Evolutionary conservation across 2,113 vertebrate species (phyloP).

Genomic region (Cololabis saira): DNA sequence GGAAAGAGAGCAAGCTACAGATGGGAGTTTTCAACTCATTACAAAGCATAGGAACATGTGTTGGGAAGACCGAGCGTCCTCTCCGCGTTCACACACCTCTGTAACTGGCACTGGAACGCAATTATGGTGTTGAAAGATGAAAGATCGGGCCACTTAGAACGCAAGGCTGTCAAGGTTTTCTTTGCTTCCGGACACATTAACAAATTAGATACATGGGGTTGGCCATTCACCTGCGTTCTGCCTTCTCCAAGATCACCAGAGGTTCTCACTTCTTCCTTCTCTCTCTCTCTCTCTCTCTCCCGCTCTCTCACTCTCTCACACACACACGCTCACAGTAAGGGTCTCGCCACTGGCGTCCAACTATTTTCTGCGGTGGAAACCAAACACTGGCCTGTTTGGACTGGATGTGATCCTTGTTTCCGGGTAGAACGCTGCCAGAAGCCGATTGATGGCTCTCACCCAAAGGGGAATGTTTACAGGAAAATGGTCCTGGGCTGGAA

Average conservation of each 20-base stretch:
- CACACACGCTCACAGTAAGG: conserved; percentile 40
- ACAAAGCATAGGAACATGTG: conserved; percentile 74
- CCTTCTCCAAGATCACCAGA: conserved; percentile 43
- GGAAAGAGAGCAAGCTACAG: conserved; percentile 65
- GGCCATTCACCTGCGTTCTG: conserved; percentile 60
- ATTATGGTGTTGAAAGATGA: conserved; percentile 61
- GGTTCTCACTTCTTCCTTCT: conserved; percentile 19
- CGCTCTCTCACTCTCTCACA: no score
- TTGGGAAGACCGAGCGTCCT: conserved; percentile 58
- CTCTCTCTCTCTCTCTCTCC: conserved; percentile 10
- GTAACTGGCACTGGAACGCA: conserved; percentile 48
- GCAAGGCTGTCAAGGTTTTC: conserved; percentile 50
- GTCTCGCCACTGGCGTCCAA: conserved; percentile 66
- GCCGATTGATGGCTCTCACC: conserved; percentile 74
- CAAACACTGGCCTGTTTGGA: conserved; percentile 79
- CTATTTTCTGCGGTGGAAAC: conserved; percentile 72
- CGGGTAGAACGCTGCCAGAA: conserved; percentile 67
- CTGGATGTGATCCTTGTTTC: conserved; percentile 79
- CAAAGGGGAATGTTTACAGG: conserved; percentile 72
- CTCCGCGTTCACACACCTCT: conserved; percentile 30
- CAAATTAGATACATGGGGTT: conserved; percentile 63
- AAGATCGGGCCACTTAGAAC: conserved; percentile 56
- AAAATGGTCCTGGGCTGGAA: conserved; percentile 69
- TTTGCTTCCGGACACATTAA: conserved; percentile 61
- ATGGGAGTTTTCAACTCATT: conserved; percentile 78